Conservation (phyloP, 2,797 vertebrate genomes). For the Aeoliscus strigatus region DNA sequence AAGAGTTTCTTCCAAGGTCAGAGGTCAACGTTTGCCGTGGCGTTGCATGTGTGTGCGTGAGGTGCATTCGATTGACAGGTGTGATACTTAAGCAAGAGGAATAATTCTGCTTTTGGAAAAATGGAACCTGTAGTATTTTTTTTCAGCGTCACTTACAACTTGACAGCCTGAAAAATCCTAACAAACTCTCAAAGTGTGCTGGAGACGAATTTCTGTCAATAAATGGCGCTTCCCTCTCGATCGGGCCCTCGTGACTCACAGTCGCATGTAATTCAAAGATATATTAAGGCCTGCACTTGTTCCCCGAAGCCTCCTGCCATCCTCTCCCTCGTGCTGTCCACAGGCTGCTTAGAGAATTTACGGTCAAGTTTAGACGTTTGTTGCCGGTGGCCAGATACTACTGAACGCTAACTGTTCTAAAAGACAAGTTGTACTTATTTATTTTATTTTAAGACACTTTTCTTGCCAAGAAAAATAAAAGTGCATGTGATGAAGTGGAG, state of each 20-base stretch:
- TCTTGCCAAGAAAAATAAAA: slow-evolving; percentile 6
- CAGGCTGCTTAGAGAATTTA: slow-evolving; percentile 65
- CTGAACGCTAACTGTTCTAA: slow-evolving; percentile 22
- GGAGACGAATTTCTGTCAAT: too few species aligned
- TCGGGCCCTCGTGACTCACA: slow-evolving; percentile 9
- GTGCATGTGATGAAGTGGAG: slow-evolving; percentile 4
- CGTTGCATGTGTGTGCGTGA: too few species aligned
- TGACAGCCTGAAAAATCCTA: too few species aligned
- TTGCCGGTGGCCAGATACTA: slow-evolving; percentile 18
- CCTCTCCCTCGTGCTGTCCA: slow-evolving; percentile 7
- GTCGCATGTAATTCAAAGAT: slow-evolving; percentile 22
- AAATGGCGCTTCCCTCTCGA: slow-evolving; percentile 4
- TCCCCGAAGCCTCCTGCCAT: slow-evolving; percentile 22
- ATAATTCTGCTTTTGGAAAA: too few species aligned
- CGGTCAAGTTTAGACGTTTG: slow-evolving; percentile 39
- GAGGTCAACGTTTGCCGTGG: slow-evolving; percentile 1
- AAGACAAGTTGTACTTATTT: slow-evolving; percentile 10
- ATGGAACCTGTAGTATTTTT: too few species aligned
- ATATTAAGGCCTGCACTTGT: slow-evolving; percentile 11
- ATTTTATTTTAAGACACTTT: neutral
- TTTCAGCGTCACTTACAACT: too few species aligned
- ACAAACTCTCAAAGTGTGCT: too few species aligned
- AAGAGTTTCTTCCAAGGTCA: slow-evolving; percentile 90
- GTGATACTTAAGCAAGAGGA: too few species aligned
- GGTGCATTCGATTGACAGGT: too few species aligned